Conservation (phyloP, 2,797 vertebrate genomes). For the Amniataba percoides region DNA sequence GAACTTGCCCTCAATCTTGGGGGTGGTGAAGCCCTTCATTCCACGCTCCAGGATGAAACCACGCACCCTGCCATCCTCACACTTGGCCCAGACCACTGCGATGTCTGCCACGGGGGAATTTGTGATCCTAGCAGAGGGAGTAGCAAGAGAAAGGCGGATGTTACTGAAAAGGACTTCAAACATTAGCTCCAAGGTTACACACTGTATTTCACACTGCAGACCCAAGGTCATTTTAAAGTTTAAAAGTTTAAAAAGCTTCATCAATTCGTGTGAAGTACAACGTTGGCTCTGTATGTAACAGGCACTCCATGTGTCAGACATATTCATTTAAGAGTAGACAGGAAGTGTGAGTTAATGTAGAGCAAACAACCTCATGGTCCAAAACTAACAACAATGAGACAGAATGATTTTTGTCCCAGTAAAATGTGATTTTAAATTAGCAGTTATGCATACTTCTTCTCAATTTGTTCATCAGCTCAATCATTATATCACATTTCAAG, state of each 20-base stretch:
- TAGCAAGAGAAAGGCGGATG: not conserved
- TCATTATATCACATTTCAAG: not conserved
- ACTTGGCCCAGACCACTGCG: constrained; percentile 91
- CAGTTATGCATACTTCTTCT: not conserved
- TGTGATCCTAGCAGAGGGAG: constrained; percentile 87
- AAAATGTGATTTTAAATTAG: not conserved
- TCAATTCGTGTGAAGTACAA: too few species aligned
- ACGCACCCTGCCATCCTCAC: constrained; percentile 86
- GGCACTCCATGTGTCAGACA: too few species aligned
- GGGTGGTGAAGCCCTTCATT: constrained; percentile 88
- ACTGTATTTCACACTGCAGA: not conserved
- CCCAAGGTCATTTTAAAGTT: not conserved
- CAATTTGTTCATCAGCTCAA: not conserved
- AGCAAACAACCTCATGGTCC: too few species aligned
- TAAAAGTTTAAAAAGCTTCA: not conserved
- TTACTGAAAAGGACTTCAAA: not conserved
- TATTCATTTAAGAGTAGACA: too few species aligned
- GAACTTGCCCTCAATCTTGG: constrained; percentile 93
- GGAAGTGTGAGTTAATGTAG: too few species aligned
- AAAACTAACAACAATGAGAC: too few species aligned
- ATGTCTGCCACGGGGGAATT: constrained; percentile 90
- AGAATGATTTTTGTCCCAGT: not conserved
- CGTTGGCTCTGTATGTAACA: too few species aligned
- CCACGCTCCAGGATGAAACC: constrained; percentile 92
- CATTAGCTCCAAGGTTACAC: not conserved